phyloP scores from a whole-genome alignment of 2,888 invertebrate genomes.

The Flabesymbios commensalis region DNA sequence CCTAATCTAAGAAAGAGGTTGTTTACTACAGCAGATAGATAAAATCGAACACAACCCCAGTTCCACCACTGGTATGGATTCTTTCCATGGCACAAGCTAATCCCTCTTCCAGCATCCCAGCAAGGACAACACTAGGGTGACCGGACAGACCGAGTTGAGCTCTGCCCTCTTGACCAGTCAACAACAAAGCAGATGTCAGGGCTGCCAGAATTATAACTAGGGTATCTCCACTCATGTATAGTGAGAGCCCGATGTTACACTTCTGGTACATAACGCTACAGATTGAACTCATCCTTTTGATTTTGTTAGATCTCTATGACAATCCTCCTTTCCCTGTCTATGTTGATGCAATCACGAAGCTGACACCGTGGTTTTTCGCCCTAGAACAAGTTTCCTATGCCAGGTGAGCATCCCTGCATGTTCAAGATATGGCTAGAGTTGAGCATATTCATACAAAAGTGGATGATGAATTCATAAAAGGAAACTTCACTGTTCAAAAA shows the following conservation, averaged over 20 bases:
- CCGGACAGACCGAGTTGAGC: no score
- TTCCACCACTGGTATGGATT: slow-evolving; percentile 27
- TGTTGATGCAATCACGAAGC: slow-evolving; percentile 15
- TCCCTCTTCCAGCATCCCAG: slow-evolving; percentile 24
- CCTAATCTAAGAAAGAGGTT: slow-evolving; percentile 16
- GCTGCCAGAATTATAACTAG: no score
- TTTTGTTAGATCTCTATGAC: slow-evolving; percentile 19
- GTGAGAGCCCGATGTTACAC: no score
- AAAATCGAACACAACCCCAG: slow-evolving; percentile 35
- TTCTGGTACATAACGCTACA: slow-evolving; percentile 9
- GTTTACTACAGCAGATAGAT: slow-evolving; percentile 30
- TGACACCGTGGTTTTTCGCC: slow-evolving; percentile 35
- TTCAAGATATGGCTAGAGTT: slow-evolving; percentile 34
- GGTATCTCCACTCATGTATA: no score
- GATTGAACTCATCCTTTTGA: slow-evolving; percentile 13
- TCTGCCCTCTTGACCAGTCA: no score
- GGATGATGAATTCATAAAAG: slow-evolving; percentile 27
- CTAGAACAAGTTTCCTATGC: slow-evolving; percentile 35
- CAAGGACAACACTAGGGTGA: slow-evolving; percentile 1
- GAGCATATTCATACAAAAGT: slow-evolving; percentile 29
- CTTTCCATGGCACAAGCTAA: slow-evolving; percentile 34
- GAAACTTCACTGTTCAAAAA: slow-evolving; percentile 37
- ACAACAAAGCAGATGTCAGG: no score
- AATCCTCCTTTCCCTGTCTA: slow-evolving; percentile 23
- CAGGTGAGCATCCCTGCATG: slow-evolving; percentile 37